Percentiles rank a stretch among this genome's conserved stretches.
phyloP scores from a whole-genome alignment of 2,888 invertebrate species.

The Nymphalis polychloros region DNA sequence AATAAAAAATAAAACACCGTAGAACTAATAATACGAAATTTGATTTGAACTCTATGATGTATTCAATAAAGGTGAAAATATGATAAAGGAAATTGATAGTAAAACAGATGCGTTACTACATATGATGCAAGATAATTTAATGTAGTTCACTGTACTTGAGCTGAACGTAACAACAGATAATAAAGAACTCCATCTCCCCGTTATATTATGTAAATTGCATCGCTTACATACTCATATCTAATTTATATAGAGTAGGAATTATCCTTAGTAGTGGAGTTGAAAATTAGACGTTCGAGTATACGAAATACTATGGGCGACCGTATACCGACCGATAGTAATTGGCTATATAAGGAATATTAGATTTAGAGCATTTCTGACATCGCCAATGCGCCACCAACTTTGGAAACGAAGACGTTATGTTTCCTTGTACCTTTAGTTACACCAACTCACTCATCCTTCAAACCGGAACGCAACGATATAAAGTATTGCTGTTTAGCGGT shows the following conservation, averaged over 20 bases:
- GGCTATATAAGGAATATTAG: no score
- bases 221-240: neutral
- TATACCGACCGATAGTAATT: no score
- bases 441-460: no score
- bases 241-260: neutral
- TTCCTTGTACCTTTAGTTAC: no score
- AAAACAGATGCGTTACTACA: constrained; percentile 23
- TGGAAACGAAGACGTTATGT: no score
- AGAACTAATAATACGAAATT: neutral
- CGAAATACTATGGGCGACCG: no score
- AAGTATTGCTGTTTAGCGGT: no score
- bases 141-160: constrained; percentile 37
- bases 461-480: no score
- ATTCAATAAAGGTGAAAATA: constrained; percentile 5
- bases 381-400: no score
- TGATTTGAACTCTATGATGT: constrained; percentile 2
- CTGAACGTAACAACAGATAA: neutral
- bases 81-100: neutral
- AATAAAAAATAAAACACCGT: neutral
- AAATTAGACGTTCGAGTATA: no score
- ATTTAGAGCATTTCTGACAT: no score
- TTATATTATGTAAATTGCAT: neutral
- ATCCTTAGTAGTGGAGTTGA: neutral
- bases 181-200: neutral
- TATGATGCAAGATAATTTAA: constrained; percentile 36